Base-by-base conservation (phyloP, 2,797 vertebrate species). In the Toxotes lorentzi region DNA sequence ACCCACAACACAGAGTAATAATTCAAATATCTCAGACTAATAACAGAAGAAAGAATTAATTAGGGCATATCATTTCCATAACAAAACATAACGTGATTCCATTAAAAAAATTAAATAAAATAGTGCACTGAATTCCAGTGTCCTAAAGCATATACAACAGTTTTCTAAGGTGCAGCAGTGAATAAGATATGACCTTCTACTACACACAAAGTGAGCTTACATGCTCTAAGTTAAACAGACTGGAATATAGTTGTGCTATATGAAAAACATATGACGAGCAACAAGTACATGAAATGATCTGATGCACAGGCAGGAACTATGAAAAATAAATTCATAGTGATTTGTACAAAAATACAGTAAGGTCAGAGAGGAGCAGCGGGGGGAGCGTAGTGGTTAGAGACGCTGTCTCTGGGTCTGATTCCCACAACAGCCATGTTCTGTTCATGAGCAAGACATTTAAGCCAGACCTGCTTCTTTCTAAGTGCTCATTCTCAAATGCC, bases 121-220 rank as follows among this genome's bases (percentile, higher is more conserved):
- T 41, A 63, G 67, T 78, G 72, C 85, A 87, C 85, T 83, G 79
- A 76, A 61, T 72, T 79, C 82, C 89, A 90, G 79, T 81, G 88
- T 87, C 76, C 74, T 81, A 78, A 91, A 91, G 83, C 79, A 78
- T 64, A 59, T 70, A 80, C 71, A 70, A 71, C 70, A 79, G 70
- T 81, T 54, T 57, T 83, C 85, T 91, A 92, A 93, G 90, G 92
- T 95, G 92, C 92, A 83, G 89, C 82, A 91, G 90, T 93, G 88
- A 92, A 76, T 82, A 78, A 47, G 68, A 85, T 86, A 87, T 78
- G 84, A 85, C 43, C 74, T 83, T 86, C 73, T 79, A 86, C 59
- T 80, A 87, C 78, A 82, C 73, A 86, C 78, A 86, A 70, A 50
- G 85, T 82, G 85, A 90, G 82, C 76, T 65, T n/a, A 81, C 77